Conservation (phyloP, 1,140 invertebrate species). For the Gyrodactylus bullatarudis region DNA sequence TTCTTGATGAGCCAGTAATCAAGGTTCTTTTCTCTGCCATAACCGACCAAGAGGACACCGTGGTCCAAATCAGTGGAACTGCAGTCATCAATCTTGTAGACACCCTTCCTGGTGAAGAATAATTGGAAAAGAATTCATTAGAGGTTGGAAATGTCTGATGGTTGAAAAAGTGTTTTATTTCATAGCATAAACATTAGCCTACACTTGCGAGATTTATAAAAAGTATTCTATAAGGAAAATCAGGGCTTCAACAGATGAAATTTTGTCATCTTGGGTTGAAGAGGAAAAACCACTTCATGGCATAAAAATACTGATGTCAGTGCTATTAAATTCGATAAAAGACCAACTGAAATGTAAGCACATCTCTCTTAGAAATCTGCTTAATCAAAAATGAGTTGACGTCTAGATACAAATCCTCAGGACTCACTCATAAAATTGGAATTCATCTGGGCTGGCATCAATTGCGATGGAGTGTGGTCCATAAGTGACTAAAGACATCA, state of each 20-base stretch:
- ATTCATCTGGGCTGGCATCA: too few relatives aligned
- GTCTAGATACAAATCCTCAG: too few relatives aligned
- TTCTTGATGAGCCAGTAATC: slow-evolving; percentile 10
- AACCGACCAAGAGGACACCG: slow-evolving; percentile 13
- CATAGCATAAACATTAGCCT: neutral
- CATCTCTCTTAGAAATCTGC: too few relatives aligned
- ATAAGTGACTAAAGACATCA: neutral
- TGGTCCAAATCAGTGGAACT: slow-evolving; percentile 11
- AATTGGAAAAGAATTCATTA: neutral
- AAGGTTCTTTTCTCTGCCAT: slow-evolving; percentile 11
- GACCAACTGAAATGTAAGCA: too few relatives aligned
- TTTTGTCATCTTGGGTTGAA: too few relatives aligned
- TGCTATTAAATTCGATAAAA: too few relatives aligned
- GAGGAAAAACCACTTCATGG: too few relatives aligned
- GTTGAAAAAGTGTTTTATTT: neutral
- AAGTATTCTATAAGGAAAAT: neutral
- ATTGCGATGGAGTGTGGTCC: too few relatives aligned
- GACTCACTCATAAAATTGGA: too few relatives aligned
- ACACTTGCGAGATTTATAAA: neutral
- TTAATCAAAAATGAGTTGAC: too few relatives aligned
- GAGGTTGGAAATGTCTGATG: neutral
- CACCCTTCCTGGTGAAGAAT: slow-evolving; percentile 6
- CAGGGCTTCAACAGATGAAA: too few relatives aligned
- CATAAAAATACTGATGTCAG: too few relatives aligned
- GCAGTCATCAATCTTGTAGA: slow-evolving; percentile 12